Evolutionary conservation across 2,797 vertebrate species (phyloP).

Genomic region (Vespertilio murinus): DNA sequence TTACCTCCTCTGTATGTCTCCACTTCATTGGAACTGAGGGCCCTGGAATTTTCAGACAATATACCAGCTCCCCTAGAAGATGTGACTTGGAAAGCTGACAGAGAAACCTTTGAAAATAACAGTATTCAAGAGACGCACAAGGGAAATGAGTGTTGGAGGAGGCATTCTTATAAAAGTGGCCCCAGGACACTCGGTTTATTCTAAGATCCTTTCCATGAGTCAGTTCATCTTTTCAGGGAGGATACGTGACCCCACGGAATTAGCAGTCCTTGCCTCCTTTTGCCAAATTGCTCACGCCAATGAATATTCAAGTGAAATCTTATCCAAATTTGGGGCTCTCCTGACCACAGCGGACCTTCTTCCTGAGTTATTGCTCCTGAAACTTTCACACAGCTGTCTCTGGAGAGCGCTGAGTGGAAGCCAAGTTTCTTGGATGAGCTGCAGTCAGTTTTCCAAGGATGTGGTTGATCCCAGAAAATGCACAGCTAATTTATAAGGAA

Average conservation of each 20-base stretch:
- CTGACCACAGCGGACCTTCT: constrained; percentile 41
- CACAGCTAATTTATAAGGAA: constrained; percentile 71
- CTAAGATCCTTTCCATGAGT: constrained; percentile 57
- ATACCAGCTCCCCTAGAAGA: constrained; percentile 12
- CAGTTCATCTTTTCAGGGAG: constrained; percentile 53
- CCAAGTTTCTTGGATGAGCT: constrained; percentile 68
- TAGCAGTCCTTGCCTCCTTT: constrained; percentile 55
- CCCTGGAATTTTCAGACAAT: constrained; percentile 29
- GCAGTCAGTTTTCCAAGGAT: constrained; percentile 67
- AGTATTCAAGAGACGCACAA: constrained; percentile 36
- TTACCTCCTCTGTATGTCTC: neutral
- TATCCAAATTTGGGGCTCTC: constrained; percentile 59
- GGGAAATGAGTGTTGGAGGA: constrained; percentile 43
- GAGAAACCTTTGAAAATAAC: constrained; percentile 55
- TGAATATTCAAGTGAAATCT: constrained; percentile 54
- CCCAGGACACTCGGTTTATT: constrained; percentile 53
- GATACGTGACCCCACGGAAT: constrained; percentile 56
- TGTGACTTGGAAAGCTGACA: constrained; percentile 60
- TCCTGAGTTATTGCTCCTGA: constrained; percentile 65
- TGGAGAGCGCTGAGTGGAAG: constrained; percentile 48
- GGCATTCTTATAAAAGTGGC: constrained; percentile 2
- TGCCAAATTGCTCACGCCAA: constrained; percentile 57
- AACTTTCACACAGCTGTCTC: constrained; percentile 66
- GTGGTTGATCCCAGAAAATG: constrained; percentile 69
- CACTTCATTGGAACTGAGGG: neutral